Percentiles rank a stretch among this genome's conserved stretches.
phyloP scores from a whole-genome alignment of 2,797 vertebrate species.

The Argentina silus region DNA sequence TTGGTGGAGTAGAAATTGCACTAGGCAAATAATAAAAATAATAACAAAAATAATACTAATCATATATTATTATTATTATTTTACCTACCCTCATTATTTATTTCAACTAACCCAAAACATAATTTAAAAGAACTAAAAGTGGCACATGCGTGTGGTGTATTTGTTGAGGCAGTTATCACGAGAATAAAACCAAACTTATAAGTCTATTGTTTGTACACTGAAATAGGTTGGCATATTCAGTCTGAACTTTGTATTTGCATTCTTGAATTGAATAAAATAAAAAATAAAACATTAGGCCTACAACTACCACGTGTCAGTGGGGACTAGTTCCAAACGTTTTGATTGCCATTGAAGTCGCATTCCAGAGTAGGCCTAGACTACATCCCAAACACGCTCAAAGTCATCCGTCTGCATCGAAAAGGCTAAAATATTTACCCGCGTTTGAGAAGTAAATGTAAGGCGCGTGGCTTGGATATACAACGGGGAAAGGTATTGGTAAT shows the following conservation, averaged over 20 bases:
- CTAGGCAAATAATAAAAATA: conserved; percentile 49
- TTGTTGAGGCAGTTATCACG: conserved; percentile 5
- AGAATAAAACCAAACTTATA: conserved; percentile 21
- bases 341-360: conserved; percentile 24
- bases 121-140: conserved; percentile 55
- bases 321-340: background rate
- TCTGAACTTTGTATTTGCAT: background rate
- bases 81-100: background rate
- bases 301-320: conserved; percentile 3
- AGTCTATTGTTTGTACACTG: conserved; percentile 10
- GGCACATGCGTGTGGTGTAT: conserved; percentile 67
- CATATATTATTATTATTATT: conserved; percentile 19
- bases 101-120: conserved; percentile 13
- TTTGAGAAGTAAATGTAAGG: conserved; percentile 84
- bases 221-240: conserved; percentile 1
- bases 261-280: background rate
- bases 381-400: conserved; percentile 5
- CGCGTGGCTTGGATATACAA: conserved; percentile 78
- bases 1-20: conserved; percentile 16
- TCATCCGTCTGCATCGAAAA: conserved; percentile 81
- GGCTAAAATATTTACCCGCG: conserved; percentile 80
- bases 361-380: conserved; percentile 15
- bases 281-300: conserved; percentile 9
- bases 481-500: conserved; percentile 82
- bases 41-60: conserved; percentile 50